Evolutionary conservation across 2,888 invertebrate species (phyloP).

Genomic region (Balanococcus diminutus): DNA sequence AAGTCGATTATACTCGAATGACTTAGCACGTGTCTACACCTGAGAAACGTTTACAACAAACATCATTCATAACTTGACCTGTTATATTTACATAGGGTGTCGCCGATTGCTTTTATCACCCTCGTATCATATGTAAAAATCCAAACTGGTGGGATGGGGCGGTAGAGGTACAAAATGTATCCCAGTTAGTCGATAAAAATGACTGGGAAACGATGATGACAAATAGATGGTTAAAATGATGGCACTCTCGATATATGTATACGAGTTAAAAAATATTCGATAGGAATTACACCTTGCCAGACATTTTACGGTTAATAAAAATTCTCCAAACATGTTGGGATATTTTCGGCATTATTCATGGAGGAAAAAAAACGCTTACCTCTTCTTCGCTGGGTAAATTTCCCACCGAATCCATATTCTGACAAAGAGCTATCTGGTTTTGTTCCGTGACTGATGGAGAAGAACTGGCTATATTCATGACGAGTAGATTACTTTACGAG

Average conservation of each 20-base stretch:
- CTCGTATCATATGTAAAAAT: not conserved
- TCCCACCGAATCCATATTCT: conserved; percentile 50
- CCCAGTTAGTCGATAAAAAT: too few relatives aligned
- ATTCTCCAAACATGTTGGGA: not conserved
- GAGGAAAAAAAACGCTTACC: conserved; percentile 27
- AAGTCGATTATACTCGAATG: not conserved
- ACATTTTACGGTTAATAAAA: not conserved
- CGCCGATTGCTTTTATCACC: not conserved
- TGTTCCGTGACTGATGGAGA: conserved; percentile 46
- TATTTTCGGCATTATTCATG: not conserved
- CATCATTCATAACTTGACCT: not conserved
- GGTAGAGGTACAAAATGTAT: too few relatives aligned
- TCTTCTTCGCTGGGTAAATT: conserved; percentile 53
- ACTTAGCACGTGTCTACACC: not conserved
- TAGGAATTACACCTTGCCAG: not conserved
- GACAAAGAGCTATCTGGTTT: conserved; percentile 52
- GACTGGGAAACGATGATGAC: too few relatives aligned
- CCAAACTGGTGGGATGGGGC: too few relatives aligned
- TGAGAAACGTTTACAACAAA: not conserved
- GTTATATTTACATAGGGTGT: not conserved
- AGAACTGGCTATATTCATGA: conserved; percentile 52
- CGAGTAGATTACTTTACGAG: not conserved
- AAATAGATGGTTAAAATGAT: too few relatives aligned
- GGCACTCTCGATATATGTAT: too few relatives aligned
- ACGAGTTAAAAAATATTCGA: too few relatives aligned